Conservation (phyloP, 2,113 vertebrate species). For the Hymenochirus boettgeri region DNA sequence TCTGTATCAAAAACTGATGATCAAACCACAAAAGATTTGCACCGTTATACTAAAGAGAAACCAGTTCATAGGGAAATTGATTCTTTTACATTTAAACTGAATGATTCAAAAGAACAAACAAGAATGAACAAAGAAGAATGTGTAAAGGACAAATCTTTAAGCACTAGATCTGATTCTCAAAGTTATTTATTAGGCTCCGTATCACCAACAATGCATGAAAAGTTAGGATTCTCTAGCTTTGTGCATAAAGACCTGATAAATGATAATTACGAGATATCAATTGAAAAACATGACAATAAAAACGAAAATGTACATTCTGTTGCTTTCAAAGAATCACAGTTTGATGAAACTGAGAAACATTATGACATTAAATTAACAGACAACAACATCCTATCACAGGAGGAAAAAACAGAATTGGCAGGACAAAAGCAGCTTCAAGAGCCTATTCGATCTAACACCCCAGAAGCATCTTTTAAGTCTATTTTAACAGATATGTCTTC, state of each 20-base stretch:
- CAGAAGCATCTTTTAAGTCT: too few species aligned
- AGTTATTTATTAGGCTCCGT: neutral
- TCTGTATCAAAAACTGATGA: neutral
- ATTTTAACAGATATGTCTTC: neutral
- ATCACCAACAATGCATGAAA: neutral
- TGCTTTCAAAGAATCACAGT: neutral
- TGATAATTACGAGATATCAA: neutral
- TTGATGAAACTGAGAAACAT: neutral
- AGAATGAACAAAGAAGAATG: neutral
- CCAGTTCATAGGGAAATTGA: neutral
- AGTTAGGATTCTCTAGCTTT: neutral
- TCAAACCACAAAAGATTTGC: neutral
- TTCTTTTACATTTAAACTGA: neutral
- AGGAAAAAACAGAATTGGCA: too few species aligned
- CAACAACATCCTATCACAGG: neutral
- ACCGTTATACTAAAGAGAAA: neutral
- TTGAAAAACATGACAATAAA: neutral
- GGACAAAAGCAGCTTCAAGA: too few species aligned
- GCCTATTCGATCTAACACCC: too few species aligned
- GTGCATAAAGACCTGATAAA: too few species aligned
- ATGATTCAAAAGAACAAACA: neutral
- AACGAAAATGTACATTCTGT: neutral
- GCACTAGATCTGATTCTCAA: neutral
- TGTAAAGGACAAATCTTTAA: neutral
- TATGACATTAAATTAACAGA: neutral